These are phyloP conservation scores for Epinephelus cyanopodus DNA, from an alignment of 2,113 vertebrate species.

Conservation along the genomic window DNA sequence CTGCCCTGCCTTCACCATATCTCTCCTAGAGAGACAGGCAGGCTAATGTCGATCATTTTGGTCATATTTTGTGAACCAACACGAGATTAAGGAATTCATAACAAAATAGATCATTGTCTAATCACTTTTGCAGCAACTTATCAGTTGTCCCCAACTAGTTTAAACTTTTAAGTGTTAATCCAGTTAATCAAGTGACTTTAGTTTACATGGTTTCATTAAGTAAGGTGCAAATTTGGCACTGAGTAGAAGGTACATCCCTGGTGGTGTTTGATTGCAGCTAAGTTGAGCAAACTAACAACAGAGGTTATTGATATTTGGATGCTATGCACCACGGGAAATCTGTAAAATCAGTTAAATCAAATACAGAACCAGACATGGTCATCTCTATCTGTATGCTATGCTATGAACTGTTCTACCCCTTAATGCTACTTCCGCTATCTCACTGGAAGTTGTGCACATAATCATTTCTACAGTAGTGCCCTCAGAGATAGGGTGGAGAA, in stretches of 20 bases:
- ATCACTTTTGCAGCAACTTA: neutral
- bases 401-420: neutral
- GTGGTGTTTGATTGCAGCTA: too few species aligned
- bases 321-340: neutral
- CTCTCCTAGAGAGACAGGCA: neutral
- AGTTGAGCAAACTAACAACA: too few species aligned
- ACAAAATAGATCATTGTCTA: neutral
- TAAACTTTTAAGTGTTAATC: too few species aligned
- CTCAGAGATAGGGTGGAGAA: too few species aligned
- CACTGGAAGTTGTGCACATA: too few species aligned
- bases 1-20: neutral
- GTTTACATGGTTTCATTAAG: neutral
- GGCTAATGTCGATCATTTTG: neutral
- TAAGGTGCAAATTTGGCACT: too few species aligned
- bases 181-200: too few species aligned
- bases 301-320: too few species aligned
- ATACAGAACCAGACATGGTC: neutral
- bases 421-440: too few species aligned
- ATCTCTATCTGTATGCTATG: neutral
- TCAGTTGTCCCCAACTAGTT: neutral
- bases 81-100: neutral
- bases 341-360: neutral
- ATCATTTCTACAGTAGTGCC: too few species aligned
- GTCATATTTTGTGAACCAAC: neutral
- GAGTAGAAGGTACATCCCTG: too few species aligned